A percentile compares a stretch with the other conserved stretches of the same genome.
phyloP scores from a whole-genome alignment of 2,113 vertebrate species.

The Microtus montanus region DNA sequence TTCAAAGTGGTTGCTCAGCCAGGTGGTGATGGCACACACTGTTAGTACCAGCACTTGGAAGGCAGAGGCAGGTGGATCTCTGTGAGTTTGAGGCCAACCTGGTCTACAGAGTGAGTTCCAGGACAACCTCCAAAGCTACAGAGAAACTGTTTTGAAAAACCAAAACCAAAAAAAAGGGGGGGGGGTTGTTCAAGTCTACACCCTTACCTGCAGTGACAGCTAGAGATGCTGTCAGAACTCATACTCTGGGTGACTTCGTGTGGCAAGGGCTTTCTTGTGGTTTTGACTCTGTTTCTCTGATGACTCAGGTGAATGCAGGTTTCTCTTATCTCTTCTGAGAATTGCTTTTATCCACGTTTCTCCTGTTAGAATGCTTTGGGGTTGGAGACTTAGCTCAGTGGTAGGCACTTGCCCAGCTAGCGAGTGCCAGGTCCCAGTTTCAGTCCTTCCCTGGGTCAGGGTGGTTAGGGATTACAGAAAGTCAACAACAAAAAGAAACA shows the following conservation, averaged over 20 bases:
- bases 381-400: neutral
- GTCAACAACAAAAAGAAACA: neutral
- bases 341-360: neutral
- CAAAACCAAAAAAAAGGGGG: too few species aligned
- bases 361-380: neutral
- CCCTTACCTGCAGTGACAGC: neutral
- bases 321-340: neutral
- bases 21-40: too few species aligned
- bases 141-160: too few species aligned
- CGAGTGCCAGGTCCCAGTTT: neutral
- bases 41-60: too few species aligned
- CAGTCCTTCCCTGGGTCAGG: neutral
- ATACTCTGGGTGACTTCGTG: neutral
- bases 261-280: neutral
- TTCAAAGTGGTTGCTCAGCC: neutral
- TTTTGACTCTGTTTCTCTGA: constrained; percentile 13
- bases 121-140: too few species aligned
- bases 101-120: too few species aligned
- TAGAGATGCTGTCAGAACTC: neutral
- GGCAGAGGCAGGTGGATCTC: too few species aligned
- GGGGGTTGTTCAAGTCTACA: neutral
- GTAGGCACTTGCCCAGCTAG: neutral
- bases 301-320: neutral
- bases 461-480: neutral
- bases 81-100: too few species aligned